phyloP scores from a whole-genome alignment of 2,113 vertebrate genomes.

The Rhynchomys soricoides region DNA sequence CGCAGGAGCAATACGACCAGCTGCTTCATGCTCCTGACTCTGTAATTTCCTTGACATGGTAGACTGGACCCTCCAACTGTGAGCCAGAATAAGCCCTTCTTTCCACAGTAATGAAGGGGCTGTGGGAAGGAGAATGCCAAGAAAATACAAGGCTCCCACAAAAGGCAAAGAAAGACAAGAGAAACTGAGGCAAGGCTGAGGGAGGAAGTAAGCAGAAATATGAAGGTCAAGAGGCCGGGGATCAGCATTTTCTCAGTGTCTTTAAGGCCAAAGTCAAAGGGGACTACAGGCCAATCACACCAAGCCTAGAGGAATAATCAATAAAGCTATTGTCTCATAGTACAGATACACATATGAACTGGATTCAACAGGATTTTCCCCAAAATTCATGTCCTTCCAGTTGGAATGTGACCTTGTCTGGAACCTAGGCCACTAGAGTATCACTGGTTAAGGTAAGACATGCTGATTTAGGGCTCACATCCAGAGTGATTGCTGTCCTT shows the following conservation, averaged over 20 bases:
- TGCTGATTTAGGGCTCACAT: not conserved
- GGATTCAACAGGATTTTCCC: not conserved
- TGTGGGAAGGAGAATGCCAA: not conserved
- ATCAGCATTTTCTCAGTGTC: not conserved
- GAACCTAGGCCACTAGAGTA: not conserved
- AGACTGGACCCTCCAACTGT: not conserved
- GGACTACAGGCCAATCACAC: not conserved
- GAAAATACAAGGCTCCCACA: not conserved
- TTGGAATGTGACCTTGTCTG: not conserved
- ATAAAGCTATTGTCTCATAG: not conserved
- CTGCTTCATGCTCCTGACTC: not conserved
- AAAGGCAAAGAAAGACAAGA: no score
- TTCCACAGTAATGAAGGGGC: not conserved
- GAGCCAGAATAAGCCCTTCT: not conserved
- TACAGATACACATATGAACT: not conserved
- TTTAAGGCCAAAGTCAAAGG: not conserved
- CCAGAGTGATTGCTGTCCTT: not conserved
- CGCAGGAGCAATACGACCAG: not conserved
- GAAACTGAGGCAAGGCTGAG: fast-evolving
- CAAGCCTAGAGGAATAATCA: not conserved
- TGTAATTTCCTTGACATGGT: not conserved
- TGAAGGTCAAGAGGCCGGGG: not conserved
- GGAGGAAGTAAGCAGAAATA: not conserved
- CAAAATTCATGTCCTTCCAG: not conserved
- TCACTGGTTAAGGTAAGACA: not conserved